Percentiles rank a stretch among this genome's conserved stretches.
phyloP scores from a whole-genome alignment of 2,113 vertebrate species.

The Halichoerus grypus region DNA sequence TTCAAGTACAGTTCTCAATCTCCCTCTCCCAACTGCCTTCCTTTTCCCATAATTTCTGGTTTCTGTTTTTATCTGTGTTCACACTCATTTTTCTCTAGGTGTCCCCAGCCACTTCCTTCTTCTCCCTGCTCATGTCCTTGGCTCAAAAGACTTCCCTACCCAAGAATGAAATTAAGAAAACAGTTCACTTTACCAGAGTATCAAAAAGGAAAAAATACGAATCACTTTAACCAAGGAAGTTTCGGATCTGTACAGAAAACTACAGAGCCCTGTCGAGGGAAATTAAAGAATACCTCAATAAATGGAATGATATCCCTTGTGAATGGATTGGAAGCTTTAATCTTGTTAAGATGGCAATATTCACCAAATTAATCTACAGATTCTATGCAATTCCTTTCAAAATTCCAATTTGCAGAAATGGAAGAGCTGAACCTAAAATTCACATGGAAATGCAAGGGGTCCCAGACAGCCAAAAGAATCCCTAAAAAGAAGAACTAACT shows the following conservation, averaged over 20 bases:
- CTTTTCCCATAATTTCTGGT: background rate
- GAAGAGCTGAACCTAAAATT: background rate
- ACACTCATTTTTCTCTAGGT: background rate
- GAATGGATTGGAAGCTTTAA: background rate
- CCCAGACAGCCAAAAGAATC: background rate
- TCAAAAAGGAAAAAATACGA: background rate
- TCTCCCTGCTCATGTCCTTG: background rate
- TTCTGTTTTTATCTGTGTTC: background rate
- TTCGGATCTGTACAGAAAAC: background rate
- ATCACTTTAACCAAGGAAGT: background rate
- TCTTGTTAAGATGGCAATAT: background rate
- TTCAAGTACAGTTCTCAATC: background rate
- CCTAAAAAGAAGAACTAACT: background rate
- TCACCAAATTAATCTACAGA: background rate
- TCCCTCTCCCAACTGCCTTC: background rate
- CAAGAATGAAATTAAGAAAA: background rate
- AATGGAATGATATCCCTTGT: background rate
- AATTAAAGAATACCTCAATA: background rate
- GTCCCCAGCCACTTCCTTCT: background rate
- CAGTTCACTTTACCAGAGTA: background rate
- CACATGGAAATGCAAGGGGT: background rate
- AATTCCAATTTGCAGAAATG: background rate
- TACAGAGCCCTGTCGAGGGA: background rate
- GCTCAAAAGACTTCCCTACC: background rate
- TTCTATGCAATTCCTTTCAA: background rate